These are phyloP conservation scores for Archegozetes longisetosus DNA, from an alignment of 1,140 invertebrate genomes.

Conservation along the genomic window DNA sequence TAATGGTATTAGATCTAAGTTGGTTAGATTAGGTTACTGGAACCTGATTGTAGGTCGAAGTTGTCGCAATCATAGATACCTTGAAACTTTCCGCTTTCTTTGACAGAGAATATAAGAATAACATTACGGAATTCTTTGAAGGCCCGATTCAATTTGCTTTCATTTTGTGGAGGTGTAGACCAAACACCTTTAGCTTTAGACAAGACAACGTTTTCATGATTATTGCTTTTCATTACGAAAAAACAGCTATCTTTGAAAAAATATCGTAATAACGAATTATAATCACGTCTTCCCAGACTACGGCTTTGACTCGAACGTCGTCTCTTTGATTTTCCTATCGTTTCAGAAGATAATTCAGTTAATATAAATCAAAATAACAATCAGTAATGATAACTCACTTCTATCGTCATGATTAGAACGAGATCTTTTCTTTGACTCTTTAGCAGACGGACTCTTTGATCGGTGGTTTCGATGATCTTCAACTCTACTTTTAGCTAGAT, in stretches of 20 bases:
- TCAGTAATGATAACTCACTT: no score
- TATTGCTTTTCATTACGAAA: slow-evolving; percentile 96
- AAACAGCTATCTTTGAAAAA: slow-evolving; percentile 85
- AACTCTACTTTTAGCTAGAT: neutral
- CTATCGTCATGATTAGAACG: neutral
- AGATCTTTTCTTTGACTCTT: neutral
- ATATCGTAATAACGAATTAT: slow-evolving; percentile 77
- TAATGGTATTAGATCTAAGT: no score
- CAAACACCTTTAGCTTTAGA: slow-evolving; percentile 92
- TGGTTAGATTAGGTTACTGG: no score
- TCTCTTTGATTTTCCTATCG: neutral
- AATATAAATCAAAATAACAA: neutral
- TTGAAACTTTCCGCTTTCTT: slow-evolving; percentile 79
- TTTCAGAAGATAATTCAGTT: no score
- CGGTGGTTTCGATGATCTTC: neutral
- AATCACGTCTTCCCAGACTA: slow-evolving; percentile 36
- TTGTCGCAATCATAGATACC: slow-evolving; percentile 28
- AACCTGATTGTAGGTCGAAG: no score
- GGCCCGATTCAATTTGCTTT: slow-evolving; percentile 86
- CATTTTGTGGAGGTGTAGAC: slow-evolving; percentile 93
- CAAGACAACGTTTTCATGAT: slow-evolving; percentile 84
- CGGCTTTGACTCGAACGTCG: neutral
- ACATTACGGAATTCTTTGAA: slow-evolving; percentile 82
- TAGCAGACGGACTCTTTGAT: neutral
- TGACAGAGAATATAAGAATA: slow-evolving; percentile 87